Evolutionary conservation across 53 echinoderm and acorn worm genomes (phyloP).

Genomic region (Stichopus horrens): DNA sequence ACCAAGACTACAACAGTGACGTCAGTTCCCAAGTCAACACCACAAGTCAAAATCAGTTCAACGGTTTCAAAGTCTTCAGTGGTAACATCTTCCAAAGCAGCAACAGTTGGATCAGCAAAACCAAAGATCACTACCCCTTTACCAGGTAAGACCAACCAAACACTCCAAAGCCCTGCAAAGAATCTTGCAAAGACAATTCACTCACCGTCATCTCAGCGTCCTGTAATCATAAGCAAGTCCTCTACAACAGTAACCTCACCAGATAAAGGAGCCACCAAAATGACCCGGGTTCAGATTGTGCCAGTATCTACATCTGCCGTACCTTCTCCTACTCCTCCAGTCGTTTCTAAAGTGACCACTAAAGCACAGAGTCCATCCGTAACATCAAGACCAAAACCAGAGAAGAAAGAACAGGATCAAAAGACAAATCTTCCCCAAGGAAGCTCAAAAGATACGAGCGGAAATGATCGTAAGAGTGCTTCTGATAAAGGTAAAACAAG

Average conservation of each 20-base stretch:
- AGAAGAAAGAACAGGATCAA: constrained; percentile 4
- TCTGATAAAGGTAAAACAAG: background rate
- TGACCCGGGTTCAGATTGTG: constrained; percentile 69
- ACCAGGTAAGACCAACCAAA: constrained; percentile 10
- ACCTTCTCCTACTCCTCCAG: background rate
- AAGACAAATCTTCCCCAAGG: background rate
- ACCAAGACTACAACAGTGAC: background rate
- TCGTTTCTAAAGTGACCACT: background rate
- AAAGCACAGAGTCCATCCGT: constrained; percentile 14
- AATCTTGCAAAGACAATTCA: constrained; percentile 49
- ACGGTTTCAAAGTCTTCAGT: constrained; percentile 12
- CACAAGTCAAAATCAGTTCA: background rate
- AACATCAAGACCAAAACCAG: constrained; percentile 5
- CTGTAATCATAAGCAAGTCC: constrained; percentile 85
- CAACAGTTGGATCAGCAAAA: constrained; percentile 38
- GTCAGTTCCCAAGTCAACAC: background rate
- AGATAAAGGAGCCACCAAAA: constrained; percentile 82
- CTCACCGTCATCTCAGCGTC: constrained; percentile 65
- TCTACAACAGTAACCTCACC: constrained; percentile 78
- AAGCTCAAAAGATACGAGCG: background rate
- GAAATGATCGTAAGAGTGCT: background rate
- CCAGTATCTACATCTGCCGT: constrained; percentile 39
- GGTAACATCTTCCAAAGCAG: background rate
- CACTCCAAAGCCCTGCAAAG: constrained; percentile 67
- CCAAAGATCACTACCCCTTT: constrained; percentile 51